These are phyloP conservation scores for Cottoperca gobio DNA, from an alignment of 2,797 vertebrate genomes.

Conservation along the genomic window DNA sequence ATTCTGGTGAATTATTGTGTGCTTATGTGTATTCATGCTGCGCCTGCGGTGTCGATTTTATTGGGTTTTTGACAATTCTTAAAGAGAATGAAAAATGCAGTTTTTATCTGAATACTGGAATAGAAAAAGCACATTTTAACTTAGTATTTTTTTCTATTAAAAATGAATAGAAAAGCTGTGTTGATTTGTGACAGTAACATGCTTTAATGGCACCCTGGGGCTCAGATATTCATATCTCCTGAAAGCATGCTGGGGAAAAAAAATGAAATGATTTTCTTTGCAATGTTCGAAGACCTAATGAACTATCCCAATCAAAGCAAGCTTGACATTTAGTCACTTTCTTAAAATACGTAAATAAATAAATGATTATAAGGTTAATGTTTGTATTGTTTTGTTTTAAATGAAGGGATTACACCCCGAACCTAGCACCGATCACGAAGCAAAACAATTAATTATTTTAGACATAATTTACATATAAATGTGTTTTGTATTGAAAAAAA, in stretches of 20 bases:
- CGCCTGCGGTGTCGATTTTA: constrained; percentile 63
- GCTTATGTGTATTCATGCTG: constrained; percentile 46
- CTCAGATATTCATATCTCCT: constrained; percentile 87
- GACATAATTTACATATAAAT: constrained; percentile 96
- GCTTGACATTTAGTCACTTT: constrained; percentile 82
- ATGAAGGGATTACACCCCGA: constrained; percentile 64
- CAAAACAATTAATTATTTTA: constrained; percentile 87
- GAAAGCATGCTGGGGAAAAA: constrained; percentile 71
- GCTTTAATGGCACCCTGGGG: constrained; percentile 78
- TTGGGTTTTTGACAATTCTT: constrained; percentile 62
- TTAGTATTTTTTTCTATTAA: constrained; percentile 9
- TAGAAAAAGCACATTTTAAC: constrained; percentile 25
- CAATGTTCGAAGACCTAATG: constrained; percentile 71
- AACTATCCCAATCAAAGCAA: constrained; percentile 76
- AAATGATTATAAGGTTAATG: constrained; percentile 53
- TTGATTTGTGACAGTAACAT: constrained; percentile 79
- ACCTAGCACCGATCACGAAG: constrained; percentile 62
- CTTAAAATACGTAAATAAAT: constrained; percentile 65
- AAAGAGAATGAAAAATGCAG: constrained; percentile 49
- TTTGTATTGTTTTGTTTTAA: constrained; percentile 70
- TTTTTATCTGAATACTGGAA: constrained; percentile 18
- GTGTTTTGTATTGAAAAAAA: constrained; percentile 85
- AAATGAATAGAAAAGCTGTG: constrained; percentile 27
- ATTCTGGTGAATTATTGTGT: constrained; percentile 57
- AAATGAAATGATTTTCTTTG: constrained; percentile 59